Evolutionary conservation across 2,797 vertebrate genomes (phyloP), one percentile per base, ranked within the genome.

Genomic region (Limosa lapponica): DNA sequence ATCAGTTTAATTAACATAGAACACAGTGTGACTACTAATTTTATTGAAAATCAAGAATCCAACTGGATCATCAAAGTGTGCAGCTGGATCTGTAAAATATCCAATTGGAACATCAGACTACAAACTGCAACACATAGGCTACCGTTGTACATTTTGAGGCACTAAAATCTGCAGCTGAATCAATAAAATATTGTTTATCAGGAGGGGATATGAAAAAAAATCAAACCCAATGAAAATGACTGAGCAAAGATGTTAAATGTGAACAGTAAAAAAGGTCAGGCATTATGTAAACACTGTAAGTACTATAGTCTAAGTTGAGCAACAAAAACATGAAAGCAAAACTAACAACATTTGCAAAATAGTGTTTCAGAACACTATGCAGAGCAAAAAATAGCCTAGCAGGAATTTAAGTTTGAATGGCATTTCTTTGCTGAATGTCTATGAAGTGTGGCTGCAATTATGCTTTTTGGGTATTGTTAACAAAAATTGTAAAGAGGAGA

Each of bases 101-200:
- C 85, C 84, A 32, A 82, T 58, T 95, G 87, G 72, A 91, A 87
- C 73, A 90, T 87, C 85, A 88, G 78, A 89, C n/a, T 91, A 66
- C 2, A 0, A n/a, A 75, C 32, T 84, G 16, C 36, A 75, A 59
- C 34, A 83, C 70, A 88, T 17, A 90, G 23, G 24, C 62, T 69
- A 30, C 32, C 90, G 64, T 43, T 90, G 75, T 82, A 64, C 24
- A 46, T 83, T 94, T 78, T 86, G 62, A 90, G 58, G 34, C 62
- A 90, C 84, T 94, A 91, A 91, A 94, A 75, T 91, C 66, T 88
- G 82, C 93, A 95, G 89, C 94, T 95, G 96, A 95, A 95, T 87
- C 87, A 94, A 91, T 91, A 96, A 94, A 97, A 87, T 84, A 91
- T 25, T 90, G 32, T 90, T 91, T 88, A 86, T 88, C 51, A 59